Conservation (phyloP, 2,113 vertebrate species). For the Sinocyclocheilus anophthalmus region DNA sequence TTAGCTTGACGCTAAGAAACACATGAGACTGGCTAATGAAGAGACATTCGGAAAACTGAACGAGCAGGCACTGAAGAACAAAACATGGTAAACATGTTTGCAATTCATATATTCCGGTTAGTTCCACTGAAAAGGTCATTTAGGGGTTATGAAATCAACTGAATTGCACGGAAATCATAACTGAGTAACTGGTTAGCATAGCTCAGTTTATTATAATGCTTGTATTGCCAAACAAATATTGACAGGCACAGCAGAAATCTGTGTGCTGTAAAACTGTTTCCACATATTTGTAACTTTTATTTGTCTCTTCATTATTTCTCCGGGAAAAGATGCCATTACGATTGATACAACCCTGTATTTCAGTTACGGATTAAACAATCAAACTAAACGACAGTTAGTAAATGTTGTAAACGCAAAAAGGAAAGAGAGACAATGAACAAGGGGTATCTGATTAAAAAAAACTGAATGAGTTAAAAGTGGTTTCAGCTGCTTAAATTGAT, state of each 20-base stretch:
- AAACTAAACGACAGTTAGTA: no score
- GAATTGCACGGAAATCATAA: not conserved
- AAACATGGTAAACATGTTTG: conserved; percentile 39
- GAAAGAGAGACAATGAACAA: no score
- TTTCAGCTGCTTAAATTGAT: no score
- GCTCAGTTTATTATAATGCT: not conserved
- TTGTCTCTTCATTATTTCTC: no score
- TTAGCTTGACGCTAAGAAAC: conserved; percentile 55
- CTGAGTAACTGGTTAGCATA: not conserved
- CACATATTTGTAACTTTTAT: not conserved
- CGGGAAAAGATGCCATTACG: no score
- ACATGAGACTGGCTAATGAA: conserved; percentile 49
- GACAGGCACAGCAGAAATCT: not conserved
- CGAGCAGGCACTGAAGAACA: conserved; percentile 17
- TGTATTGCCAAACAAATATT: not conserved
- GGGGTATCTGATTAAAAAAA: no score
- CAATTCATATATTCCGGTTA: not conserved
- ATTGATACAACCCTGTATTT: no score
- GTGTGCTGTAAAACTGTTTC: not conserved
- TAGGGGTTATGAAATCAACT: not conserved
- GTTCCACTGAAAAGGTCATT: not conserved
- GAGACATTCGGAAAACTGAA: conserved; percentile 20
- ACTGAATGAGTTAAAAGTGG: no score
- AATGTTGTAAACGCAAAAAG: no score
- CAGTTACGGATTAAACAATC: no score